Base-by-base conservation (phyloP, 1,140 invertebrate species). In the Battus philenor region DNA sequence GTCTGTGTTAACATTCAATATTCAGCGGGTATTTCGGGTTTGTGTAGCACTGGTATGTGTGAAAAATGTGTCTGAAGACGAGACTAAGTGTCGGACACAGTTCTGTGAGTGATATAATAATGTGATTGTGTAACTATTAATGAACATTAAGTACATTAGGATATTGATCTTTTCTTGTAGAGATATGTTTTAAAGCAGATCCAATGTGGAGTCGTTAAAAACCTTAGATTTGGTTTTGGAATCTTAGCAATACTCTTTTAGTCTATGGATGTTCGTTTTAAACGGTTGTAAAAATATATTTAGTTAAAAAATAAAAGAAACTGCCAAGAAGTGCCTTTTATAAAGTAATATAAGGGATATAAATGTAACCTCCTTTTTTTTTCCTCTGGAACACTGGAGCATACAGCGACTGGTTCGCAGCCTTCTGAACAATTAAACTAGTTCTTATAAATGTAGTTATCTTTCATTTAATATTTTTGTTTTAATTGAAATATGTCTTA, bases 271-370 rank as follows among this genome's bases (percentile, higher is more conserved):
- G 16, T 57, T 55, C 45, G 53, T 56, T 60, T 71, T 48, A 57
- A 67, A 70, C 57, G 63, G 63, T 78, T 80, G 78, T 78, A 75
- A 75, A 66, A 68, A 68, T 73, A 75, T 51, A 47, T 48, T 64
- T 60, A 59, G 67, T 64, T 68, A 72, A 60, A 29, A 68, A 52
- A 66, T 67, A 62, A 74, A 71, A 63, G 66, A 77, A 74, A 82
- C 78, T 85, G 81, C 81, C 81, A 85, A 66, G 47, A 73, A 70
- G 81, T 85, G 81, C 81, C 81, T 85, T 80, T 76, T 80, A 67
- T 73, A 66, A 55, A 65, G 45, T 62, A 54, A 59, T 56, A 18
- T 60, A 54, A 64, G 58, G 36, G 41, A 58, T 44, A 15, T 54
- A 47, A 46, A 18, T 29, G 24, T 45, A 34, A 29, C 13, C 27